Percentiles rank a stretch among this genome's conserved stretches.
Conservation (phyloP, 2,113 vertebrate species). For the Camelus dromedarius region DNA sequence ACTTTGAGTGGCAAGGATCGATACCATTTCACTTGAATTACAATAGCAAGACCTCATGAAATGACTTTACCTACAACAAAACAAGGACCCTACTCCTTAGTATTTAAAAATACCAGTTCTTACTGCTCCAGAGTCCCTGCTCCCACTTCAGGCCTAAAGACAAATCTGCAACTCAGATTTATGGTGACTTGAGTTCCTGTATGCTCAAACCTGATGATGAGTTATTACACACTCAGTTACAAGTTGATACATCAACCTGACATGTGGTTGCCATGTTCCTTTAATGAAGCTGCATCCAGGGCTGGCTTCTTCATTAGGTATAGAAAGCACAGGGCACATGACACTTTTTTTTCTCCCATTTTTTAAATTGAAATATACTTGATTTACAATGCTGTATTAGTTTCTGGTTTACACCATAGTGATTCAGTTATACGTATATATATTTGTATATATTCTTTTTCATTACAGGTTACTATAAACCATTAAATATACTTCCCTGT, state of each 20-base stretch:
- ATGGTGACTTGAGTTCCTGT: neutral
- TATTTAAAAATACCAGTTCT: neutral
- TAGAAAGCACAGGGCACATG: rapidly evolving
- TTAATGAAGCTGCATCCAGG: neutral
- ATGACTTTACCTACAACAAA: neutral
- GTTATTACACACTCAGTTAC: neutral
- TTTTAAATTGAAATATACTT: no score
- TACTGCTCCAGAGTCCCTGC: neutral
- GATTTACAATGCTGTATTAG: no score
- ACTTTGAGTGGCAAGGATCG: neutral
- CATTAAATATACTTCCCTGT: no score
- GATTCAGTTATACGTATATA: no score
- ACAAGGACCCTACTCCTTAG: neutral
- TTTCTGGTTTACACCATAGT: no score
- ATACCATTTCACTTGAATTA: neutral
- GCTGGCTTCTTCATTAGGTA: neutral
- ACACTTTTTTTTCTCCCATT: neutral
- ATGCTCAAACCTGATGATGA: neutral
- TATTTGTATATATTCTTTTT: no score
- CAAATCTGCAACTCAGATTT: neutral
- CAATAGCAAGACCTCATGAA: neutral
- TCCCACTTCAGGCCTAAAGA: neutral
- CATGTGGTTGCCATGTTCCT: rapidly evolving
- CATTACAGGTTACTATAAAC: no score
- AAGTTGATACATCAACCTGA: rapidly evolving